A percentile compares a stretch with the other conserved stretches of the same genome.
Evolutionary conservation across 2,797 vertebrate genomes (phyloP).

Genomic region (Petrocephalus schoutedeni): DNA sequence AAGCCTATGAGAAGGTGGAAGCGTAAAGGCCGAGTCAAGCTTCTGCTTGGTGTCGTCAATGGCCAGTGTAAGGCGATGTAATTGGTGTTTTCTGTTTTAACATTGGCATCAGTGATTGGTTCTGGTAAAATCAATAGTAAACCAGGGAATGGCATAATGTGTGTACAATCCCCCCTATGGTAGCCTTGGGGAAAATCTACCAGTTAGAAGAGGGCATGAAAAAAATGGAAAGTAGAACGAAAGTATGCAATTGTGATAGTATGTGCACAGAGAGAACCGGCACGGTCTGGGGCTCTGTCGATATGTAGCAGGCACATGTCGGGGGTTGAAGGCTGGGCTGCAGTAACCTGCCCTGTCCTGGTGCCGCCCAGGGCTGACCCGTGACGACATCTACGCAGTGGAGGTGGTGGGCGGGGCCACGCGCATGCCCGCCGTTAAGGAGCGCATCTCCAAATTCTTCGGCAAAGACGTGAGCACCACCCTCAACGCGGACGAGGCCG

Average conservation of each 20-base stretch:
- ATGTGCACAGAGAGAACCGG: not conserved
- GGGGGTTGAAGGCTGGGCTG: not conserved
- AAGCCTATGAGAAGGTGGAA: not conserved
- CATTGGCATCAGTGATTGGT: not conserved
- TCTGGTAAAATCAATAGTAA: not conserved
- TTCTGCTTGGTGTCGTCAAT: not conserved
- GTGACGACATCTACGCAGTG: conserved; percentile 89
- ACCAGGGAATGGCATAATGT: not conserved
- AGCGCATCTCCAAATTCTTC: conserved; percentile 87
- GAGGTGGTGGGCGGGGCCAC: conserved; percentile 90
- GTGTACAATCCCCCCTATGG: not conserved
- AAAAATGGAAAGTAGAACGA: not conserved
- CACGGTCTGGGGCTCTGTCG: not conserved
- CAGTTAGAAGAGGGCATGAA: not conserved
- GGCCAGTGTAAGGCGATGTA: not conserved
- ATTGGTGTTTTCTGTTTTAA: not conserved
- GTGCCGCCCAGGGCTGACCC: conserved; percentile 71
- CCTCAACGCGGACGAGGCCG: conserved; percentile 90
- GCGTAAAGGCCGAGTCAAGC: not conserved
- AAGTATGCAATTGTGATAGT: not conserved
- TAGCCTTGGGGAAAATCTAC: not conserved
- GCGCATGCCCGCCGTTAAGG: conserved; percentile 88
- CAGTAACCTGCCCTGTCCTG: not conserved
- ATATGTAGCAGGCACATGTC: not conserved
- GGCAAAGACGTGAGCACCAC: conserved; percentile 93